These are phyloP conservation scores for Folsomia candida DNA, from an alignment of 2,888 invertebrate species.

Conservation along the genomic window DNA sequence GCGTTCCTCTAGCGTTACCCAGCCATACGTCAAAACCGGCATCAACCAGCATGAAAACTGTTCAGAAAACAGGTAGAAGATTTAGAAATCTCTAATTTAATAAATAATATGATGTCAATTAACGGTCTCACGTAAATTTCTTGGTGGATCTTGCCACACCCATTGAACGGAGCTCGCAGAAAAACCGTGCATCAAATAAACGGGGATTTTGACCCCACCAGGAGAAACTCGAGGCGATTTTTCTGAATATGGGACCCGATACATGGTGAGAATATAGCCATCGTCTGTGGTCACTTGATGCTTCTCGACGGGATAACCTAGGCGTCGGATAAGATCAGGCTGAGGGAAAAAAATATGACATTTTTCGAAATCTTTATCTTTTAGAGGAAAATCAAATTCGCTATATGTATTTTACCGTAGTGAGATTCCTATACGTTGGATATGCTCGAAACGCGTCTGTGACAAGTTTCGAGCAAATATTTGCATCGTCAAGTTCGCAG, in stretches of 20 bases:
- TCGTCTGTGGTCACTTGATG: neutral
- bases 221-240: neutral
- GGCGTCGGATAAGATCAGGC: neutral
- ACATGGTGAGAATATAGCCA: neutral
- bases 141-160: too few relatives aligned
- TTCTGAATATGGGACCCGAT: neutral
- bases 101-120: too few relatives aligned
- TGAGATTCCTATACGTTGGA: neutral
- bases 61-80: neutral
- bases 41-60: neutral
- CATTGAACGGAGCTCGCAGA: neutral
- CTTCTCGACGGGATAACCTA: neutral
- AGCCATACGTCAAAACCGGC: neutral
- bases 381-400: neutral
- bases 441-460: neutral
- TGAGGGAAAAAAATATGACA: too few relatives aligned
- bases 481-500: too few relatives aligned
- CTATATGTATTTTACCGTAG: neutral
- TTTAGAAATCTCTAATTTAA: too few relatives aligned
- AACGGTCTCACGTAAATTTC: too few relatives aligned
- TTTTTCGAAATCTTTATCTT: too few relatives aligned
- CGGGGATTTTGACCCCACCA: neutral
- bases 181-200: slow-evolving; percentile 5
- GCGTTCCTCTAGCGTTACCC: neutral
- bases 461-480: neutral